Evolutionary conservation across 2,113 vertebrate species (phyloP), one percentile per base, ranked within the genome.

Genomic region (Anser brachyrhynchus): DNA sequence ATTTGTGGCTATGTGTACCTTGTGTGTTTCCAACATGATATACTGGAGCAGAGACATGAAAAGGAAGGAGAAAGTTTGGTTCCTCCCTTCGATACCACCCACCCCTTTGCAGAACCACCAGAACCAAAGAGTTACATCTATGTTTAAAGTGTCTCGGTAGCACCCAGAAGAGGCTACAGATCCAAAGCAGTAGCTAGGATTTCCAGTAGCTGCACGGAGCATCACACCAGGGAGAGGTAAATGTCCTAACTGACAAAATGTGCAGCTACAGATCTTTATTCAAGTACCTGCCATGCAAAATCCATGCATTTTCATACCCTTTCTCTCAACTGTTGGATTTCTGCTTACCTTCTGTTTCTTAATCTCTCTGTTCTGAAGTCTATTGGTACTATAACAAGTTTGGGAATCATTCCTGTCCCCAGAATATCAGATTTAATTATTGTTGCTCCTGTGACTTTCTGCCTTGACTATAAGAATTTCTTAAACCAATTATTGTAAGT

Each of bases 341-440:
- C 90, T 89, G 2, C 75, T 54, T 80, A 62, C 9, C 64, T 65
- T 15, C 29, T 77, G 18, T 29, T 95, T 83, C 26, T 77, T 80
- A 74, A 62, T 33, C 35, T 77, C 25, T 72, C 22, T 65, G 75
- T 91, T 61, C 92, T 82, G 75, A 82, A 90, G 54, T 6, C 51
- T 86, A 5, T 22, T 89, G 29, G 76, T 72, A 33, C 5, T 69
- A 57, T 4, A 8, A 21, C 21, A 77, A 79, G 5, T 54, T 54
- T 85, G 41, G 64, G 85, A 85, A 70, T 8, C 33, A 66, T 29
- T 35, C 25, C 21, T 80, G 85, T 75, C 54, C 41, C n/a, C 46
- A 46, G 85, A 62, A 79, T 31, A 66, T 25, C 51, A 57, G 35
- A 92, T 67, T 69, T 70, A 78, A 87, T 70, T 73, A 73, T 31